phyloP scores from a whole-genome alignment of 1,140 invertebrate species.

The Thaumatotibia leucotreta region DNA sequence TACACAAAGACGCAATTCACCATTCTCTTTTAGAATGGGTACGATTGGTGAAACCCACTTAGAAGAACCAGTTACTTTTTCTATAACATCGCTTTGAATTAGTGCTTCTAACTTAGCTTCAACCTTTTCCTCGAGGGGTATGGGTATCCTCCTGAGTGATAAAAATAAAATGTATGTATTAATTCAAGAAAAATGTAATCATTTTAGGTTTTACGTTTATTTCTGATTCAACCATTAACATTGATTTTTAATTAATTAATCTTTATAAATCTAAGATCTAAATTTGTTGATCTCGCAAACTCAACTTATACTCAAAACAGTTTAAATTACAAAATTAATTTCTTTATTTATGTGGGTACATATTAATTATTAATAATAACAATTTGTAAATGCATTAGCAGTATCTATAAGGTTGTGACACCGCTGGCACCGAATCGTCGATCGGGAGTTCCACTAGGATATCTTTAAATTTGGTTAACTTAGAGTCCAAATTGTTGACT shows the following conservation, averaged over 20 bases:
- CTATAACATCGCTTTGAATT: slow-evolving; percentile 23
- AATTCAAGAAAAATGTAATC: no score
- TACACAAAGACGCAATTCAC: slow-evolving; percentile 34
- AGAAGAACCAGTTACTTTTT: slow-evolving; percentile 31
- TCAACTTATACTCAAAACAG: no score
- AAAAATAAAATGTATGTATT: no score
- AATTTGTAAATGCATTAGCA: no score
- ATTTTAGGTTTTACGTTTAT: no score
- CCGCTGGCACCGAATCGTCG: neutral
- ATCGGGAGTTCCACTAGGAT: neutral
- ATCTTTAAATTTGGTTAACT: slow-evolving; percentile 13
- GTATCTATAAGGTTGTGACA: neutral
- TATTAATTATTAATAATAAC: no score
- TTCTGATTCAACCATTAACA: no score
- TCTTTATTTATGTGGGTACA: no score
- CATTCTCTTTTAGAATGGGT: slow-evolving; percentile 22
- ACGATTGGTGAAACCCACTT: slow-evolving; percentile 39
- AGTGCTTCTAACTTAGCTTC: slow-evolving; percentile 2
- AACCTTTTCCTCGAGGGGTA: slow-evolving; percentile 7
- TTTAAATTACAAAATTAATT: no score
- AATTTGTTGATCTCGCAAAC: no score
- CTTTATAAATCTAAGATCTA: no score
- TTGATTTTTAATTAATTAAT: no score
- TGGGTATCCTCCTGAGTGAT: neutral
- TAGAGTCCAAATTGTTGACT: neutral